Percentiles rank a stretch among this genome's conserved stretches.
Evolutionary conservation across 1,140 invertebrate species (phyloP).

Genomic region (Magallana gigas): DNA sequence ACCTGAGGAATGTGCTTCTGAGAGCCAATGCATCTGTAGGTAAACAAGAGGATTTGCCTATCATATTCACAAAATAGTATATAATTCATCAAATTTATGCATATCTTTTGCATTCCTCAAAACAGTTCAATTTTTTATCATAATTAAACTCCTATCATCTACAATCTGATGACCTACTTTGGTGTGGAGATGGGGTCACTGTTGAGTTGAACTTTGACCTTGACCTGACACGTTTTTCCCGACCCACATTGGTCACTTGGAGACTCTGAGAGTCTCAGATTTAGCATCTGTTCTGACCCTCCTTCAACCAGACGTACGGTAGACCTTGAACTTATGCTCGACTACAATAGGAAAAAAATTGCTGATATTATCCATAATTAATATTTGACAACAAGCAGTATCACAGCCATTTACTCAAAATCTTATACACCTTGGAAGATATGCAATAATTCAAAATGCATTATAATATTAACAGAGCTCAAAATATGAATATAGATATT

Average conservation of each 20-base stretch:
- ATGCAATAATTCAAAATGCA: no score
- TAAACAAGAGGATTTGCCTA: no score
- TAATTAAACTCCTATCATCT: no score
- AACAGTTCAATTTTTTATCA: no score
- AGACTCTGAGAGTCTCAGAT: background rate
- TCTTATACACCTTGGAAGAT: no score
- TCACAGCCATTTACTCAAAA: no score
- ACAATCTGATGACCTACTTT: background rate
- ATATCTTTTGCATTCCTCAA: background rate
- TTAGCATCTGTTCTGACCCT: background rate
- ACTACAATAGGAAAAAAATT: background rate
- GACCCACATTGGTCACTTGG: slow-evolving; percentile 1
- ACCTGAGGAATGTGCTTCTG: slow-evolving; percentile 11
- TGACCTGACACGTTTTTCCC: slow-evolving; percentile 22
- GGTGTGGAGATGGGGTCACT: background rate
- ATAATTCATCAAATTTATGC: background rate
- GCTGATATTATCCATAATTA: no score
- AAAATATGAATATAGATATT: no score
- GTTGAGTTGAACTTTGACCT: slow-evolving; percentile 21
- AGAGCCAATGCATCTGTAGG: background rate
- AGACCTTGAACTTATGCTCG: background rate
- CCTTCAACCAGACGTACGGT: slow-evolving; percentile 14
- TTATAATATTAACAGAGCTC: no score
- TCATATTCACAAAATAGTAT: no score
- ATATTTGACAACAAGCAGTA: no score